Base-by-base conservation (phyloP, 2,113 vertebrate genomes). In the Odocoileus hemionus region DNA sequence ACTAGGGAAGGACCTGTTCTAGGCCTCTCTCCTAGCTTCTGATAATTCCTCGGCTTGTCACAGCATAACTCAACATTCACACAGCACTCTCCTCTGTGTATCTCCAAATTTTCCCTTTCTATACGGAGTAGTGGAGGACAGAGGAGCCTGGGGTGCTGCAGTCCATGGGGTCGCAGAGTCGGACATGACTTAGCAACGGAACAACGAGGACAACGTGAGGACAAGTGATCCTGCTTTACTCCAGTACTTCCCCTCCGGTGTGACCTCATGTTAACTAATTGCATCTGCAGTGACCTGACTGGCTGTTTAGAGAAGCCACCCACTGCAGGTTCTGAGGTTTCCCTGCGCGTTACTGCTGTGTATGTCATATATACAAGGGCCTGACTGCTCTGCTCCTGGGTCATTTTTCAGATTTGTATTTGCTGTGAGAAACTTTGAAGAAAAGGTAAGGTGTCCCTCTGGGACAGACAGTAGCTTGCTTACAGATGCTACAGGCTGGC, bases 101-200 rank as follows among this genome's bases (percentile, higher is more conserved):
- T 60, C 67, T 93, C 83, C 33, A 60, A 30, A 30, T 50, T 50
- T 93, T 30, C 83, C 54, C 54, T 50, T 58, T 60, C 28, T 39
- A 16, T 74, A 74, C 23, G 67, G n/a, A 74, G n/a, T 39, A 74
- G 10, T 13, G n/a, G 67, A 74, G 39, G 39, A 76, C 39, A 43
- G 23, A 43, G 28, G 23, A 43, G 70, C 23, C 70, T 43, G 70
- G 70, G 6, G 0, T 76, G 70, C 70, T 26, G 39, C 70, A 43
- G 39, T 43, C 70, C 36, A 76, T 0, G 1, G 70, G 70, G 70
- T 7, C 1, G 3, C 70, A 76, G 23, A 76, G 36, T 76, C 3
- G 0, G 39, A 76, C 70, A 15, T 1, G 12, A 76, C 70, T 1
- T 13, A 43, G 23, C 3, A 0, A 26, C 3, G 14, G 70, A 26